These are phyloP conservation scores for Coracias cyanogaster DNA, from an alignment of 2,797 vertebrate genomes.

Conservation along the genomic window DNA sequence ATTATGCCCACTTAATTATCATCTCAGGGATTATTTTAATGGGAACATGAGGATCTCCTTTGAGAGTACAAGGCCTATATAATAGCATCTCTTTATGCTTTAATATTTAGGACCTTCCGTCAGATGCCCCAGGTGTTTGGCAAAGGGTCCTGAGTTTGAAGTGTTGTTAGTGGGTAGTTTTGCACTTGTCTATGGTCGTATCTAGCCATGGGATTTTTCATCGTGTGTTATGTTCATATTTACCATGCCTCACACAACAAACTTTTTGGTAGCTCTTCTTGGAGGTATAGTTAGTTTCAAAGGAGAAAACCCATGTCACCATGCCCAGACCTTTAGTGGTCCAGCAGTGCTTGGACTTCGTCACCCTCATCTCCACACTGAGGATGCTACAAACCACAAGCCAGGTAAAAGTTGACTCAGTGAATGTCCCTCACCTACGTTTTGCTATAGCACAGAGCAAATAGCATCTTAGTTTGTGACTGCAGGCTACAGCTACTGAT, in stretches of 20 bases:
- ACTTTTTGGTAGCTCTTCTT: neutral
- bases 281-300: neutral
- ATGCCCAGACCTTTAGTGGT: neutral
- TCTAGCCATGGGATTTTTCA: neutral
- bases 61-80: neutral
- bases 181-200: neutral
- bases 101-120: neutral
- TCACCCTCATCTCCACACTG: accelerated
- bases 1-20: slow-evolving; percentile 43
- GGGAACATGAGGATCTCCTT: neutral
- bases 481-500: neutral
- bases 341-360: neutral
- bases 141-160: neutral
- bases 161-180: neutral
- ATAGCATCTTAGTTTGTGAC: neutral
- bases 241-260: neutral
- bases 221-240: neutral
- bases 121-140: neutral
- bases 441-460: neutral
- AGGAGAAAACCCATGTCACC: neutral
- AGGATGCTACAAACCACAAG: neutral
- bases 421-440: neutral
- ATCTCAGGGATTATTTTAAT: slow-evolving; percentile 31
- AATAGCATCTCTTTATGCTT: neutral
- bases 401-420: neutral